Conservation (phyloP, 2,888 invertebrate genomes). For the Himalopsyche tibetana region DNA sequence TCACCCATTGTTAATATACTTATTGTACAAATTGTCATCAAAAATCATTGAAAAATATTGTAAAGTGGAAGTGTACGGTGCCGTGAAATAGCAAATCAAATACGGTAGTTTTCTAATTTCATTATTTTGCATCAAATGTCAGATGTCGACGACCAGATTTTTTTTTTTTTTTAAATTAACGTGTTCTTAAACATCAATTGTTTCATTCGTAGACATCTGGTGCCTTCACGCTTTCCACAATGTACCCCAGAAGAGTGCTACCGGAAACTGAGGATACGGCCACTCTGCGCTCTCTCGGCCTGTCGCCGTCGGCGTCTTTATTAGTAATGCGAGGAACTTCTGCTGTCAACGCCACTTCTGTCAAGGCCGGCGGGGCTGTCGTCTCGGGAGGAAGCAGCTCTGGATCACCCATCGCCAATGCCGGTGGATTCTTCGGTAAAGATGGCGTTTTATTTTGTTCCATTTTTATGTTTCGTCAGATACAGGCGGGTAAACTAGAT, state of each 20-base stretch:
- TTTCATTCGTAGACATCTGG: conserved; percentile 71
- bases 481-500: too few species aligned
- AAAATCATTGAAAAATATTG: too few species aligned
- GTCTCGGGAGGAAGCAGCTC: conserved; percentile 54
- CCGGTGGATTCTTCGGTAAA: conserved; percentile 60
- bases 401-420: conserved; percentile 51
- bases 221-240: conserved; percentile 84
- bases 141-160: too few species aligned
- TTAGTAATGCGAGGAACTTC: conserved; percentile 80
- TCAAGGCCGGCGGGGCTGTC: background rate
- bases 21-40: too few species aligned
- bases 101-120: background rate
- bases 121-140: too few species aligned
- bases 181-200: too few species aligned
- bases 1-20: too few species aligned
- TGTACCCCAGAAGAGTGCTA: conserved; percentile 86
- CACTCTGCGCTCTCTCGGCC: conserved; percentile 80
- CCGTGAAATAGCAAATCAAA: conserved; percentile 53
- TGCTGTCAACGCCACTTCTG: background rate
- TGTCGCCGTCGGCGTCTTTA: conserved; percentile 86
- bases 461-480: too few species aligned
- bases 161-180: too few species aligned
- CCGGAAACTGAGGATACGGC: conserved; percentile 75
- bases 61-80: too few species aligned
- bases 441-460: background rate